Evolutionary conservation across 1,140 invertebrate species (phyloP).

Genomic region (Caenorhabditis remanei): DNA sequence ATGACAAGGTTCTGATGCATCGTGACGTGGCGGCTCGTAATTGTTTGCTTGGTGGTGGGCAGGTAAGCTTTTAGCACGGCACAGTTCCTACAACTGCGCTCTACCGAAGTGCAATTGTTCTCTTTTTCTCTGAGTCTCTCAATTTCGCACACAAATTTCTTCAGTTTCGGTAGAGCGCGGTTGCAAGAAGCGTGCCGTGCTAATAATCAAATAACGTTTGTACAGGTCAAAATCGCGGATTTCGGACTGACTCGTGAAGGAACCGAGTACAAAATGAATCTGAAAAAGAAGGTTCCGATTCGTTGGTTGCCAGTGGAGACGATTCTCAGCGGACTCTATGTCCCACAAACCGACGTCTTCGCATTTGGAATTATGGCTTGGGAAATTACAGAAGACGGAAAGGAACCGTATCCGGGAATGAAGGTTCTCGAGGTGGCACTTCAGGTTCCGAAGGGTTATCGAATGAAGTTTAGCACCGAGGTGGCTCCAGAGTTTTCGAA

Average conservation of each 20-base stretch:
- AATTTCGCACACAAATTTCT: too few relatives aligned
- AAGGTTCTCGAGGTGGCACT: conserved; percentile 62
- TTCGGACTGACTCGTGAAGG: conserved; percentile 67
- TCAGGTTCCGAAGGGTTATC: conserved; percentile 62
- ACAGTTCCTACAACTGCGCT: neutral
- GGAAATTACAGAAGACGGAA: conserved; percentile 67
- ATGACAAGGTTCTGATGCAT: conserved; percentile 68
- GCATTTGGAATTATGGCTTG: conserved; percentile 68
- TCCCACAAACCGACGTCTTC: conserved; percentile 68
- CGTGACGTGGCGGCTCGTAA: conserved; percentile 71
- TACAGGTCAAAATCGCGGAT: conserved; percentile 68
- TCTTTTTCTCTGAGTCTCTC: neutral
- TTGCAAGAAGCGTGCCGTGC: too few relatives aligned
- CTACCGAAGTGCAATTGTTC: neutral
- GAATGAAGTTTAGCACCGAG: conserved; percentile 58
- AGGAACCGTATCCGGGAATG: conserved; percentile 69
- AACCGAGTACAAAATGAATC: conserved; percentile 66
- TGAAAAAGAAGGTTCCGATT: conserved; percentile 63
- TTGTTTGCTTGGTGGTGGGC: conserved; percentile 65
- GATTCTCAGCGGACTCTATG: conserved; percentile 57
- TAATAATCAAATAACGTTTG: neutral
- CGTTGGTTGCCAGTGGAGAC: conserved; percentile 68
- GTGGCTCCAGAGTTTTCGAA: neutral
- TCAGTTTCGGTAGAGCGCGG: too few relatives aligned
- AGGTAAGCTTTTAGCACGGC: neutral